A percentile compares a stretch with the other conserved stretches of the same genome.
These are phyloP conservation scores for Pantherophis guttatus DNA, from an alignment of 2,113 vertebrate species.

Conservation along the genomic window DNA sequence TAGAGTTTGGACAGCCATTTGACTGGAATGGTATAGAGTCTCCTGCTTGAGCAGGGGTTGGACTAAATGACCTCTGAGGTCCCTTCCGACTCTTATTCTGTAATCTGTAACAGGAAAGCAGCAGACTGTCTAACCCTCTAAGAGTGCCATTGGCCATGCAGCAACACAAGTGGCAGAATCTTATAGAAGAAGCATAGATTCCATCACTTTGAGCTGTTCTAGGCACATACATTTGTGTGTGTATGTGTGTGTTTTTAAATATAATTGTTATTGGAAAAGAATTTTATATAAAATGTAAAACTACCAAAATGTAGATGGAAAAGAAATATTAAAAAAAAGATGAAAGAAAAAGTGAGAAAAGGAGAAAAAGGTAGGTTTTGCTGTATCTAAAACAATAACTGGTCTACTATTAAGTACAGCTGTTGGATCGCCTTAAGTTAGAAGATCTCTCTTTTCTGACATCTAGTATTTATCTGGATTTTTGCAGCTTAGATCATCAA, in stretches of 20 bases:
- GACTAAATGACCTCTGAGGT: background rate
- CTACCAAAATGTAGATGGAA: background rate
- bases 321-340: background rate
- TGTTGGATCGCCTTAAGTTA: background rate
- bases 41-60: background rate
- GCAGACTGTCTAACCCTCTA: no score
- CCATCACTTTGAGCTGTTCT: background rate
- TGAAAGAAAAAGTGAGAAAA: background rate
- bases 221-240: background rate
- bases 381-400: background rate
- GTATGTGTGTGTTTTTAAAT: background rate
- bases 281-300: background rate
- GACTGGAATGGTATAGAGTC: background rate
- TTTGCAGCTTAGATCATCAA: background rate
- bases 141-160: background rate
- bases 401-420: background rate
- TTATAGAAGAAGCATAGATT: background rate
- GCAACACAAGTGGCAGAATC: background rate
- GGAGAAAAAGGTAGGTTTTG: background rate
- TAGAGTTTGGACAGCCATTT: background rate
- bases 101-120: background rate
- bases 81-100: background rate
- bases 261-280: background rate
- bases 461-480: background rate
- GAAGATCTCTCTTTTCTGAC: background rate